Evolutionary conservation across 1,140 invertebrate species (phyloP), one percentile per base, ranked within the genome.

Genomic region (Tetramorium alpestre): DNA sequence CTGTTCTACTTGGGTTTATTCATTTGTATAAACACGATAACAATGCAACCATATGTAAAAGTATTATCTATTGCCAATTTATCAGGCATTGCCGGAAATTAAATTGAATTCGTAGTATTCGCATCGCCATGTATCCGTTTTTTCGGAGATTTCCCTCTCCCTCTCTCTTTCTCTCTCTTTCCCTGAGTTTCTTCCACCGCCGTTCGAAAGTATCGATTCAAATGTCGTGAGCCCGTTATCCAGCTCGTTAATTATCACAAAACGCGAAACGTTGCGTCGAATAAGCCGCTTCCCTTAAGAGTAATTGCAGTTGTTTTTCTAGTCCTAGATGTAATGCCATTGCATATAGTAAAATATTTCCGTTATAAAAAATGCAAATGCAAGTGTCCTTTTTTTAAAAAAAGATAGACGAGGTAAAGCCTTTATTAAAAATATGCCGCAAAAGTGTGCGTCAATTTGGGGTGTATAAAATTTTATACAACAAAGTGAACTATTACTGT

Each of bases 291-390:
- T 49, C 7, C 2, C 28, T 54, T 85, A 85, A 78, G 41, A 51
- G 22, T 85, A 77, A 33, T 67, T 54, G 76, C 70, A 76, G 56
- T 85, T 44, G 54, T 85, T 78, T 85, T 78, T 72, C 60, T 47
- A 18, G 7, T 62, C 25, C 33, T 70, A 81, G 33, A 81, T 60
- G 33, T 75, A 49, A 49, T n/a, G 16, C 73, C 6, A 4, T 67
- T 33, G 25, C 13, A 38, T 4, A 62, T 38, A 49, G 11, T 33
- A 44, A 75, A 47, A 38, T 84, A 56, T 10, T 49, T 82, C 5
- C 18, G 18, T 38, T 84, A 18, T 38, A 84, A 73, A 82, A 82
- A 58, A 72, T 69, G 65, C 10, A 75, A 22, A 75, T 67, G 25
- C 28, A 65, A 28, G 47, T 33, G 41, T n/a, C 38, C 18, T 33